Conservation (phyloP, 2,113 vertebrate genomes). For the Isurus oxyrinchus region DNA sequence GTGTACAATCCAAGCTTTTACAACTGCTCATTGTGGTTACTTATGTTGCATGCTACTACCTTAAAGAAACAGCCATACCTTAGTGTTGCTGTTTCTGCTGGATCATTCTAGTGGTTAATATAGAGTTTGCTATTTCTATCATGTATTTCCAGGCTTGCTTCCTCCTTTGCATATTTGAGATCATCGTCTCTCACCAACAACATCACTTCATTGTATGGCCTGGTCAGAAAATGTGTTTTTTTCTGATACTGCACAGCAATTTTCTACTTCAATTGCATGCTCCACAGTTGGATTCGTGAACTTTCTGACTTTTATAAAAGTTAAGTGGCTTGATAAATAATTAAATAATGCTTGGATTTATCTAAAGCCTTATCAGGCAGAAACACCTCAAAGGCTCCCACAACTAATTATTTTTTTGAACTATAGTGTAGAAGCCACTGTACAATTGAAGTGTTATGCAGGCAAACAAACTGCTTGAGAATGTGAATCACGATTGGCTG, state of each 20-base stretch:
- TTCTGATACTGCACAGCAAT: neutral
- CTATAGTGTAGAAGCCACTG: neutral
- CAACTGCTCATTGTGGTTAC: neutral
- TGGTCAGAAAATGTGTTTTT: neutral
- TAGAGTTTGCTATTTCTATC: neutral
- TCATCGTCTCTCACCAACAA: neutral
- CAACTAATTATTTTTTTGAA: neutral
- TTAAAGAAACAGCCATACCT: neutral
- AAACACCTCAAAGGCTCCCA: neutral
- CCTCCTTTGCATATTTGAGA: neutral
- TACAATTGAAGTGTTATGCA: neutral
- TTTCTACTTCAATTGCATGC: neutral
- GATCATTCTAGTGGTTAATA: neutral
- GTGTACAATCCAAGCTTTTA: neutral
- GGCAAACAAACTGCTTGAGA: neutral
- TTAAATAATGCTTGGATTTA: neutral
- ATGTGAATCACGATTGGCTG: neutral
- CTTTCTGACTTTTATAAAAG: neutral
- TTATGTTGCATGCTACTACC: neutral
- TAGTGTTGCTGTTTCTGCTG: neutral
- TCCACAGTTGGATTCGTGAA: neutral
- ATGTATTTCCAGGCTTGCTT: neutral
- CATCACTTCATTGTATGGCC: no score
- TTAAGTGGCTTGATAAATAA: neutral
- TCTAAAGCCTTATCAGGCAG: neutral